These are phyloP conservation scores for Sinocyclocheilus anophthalmus DNA, from an alignment of 2,113 vertebrate species.

Conservation along the genomic window DNA sequence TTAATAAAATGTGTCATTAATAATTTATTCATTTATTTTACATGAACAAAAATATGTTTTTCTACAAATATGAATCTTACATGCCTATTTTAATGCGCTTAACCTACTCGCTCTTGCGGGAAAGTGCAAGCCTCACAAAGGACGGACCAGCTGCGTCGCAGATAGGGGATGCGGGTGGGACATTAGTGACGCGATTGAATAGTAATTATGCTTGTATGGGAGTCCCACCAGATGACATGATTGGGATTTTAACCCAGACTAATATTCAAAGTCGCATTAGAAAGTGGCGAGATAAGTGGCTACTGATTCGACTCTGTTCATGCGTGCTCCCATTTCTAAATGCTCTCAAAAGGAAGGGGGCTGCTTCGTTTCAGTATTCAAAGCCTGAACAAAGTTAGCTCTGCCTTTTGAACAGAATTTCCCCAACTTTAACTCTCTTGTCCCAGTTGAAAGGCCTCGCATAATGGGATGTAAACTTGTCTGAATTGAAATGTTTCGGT, in stretches of 20 bases:
- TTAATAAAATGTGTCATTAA: not conserved
- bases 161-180: conserved; percentile 90
- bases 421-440: conserved; percentile 83
- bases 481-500: conserved; percentile 98
- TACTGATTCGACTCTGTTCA: conserved; percentile 74
- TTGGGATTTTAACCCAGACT: conserved; percentile 81
- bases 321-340: conserved; percentile 73
- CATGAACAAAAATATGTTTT: not conserved
- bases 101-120: conserved; percentile 50
- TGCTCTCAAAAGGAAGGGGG: conserved; percentile 62
- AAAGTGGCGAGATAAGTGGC: conserved; percentile 71
- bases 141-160: conserved; percentile 84
- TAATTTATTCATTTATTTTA: not conserved
- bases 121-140: conserved; percentile 65
- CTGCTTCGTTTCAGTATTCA: conserved; percentile 83
- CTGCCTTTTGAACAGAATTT: conserved; percentile 79
- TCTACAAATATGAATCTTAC: not conserved
- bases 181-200: conserved; percentile 88
- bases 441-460: conserved; percentile 89
- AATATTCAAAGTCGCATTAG: conserved; percentile 82
- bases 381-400: conserved; percentile 80
- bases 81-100: conserved; percentile 45
- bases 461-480: conserved; percentile 92
- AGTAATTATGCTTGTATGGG: conserved; percentile 90
- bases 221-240: conserved; percentile 96